Percentiles rank a stretch among this genome's conserved stretches.
phyloP scores from a whole-genome alignment of 2,113 vertebrate species.

The Mus spicilegus region DNA sequence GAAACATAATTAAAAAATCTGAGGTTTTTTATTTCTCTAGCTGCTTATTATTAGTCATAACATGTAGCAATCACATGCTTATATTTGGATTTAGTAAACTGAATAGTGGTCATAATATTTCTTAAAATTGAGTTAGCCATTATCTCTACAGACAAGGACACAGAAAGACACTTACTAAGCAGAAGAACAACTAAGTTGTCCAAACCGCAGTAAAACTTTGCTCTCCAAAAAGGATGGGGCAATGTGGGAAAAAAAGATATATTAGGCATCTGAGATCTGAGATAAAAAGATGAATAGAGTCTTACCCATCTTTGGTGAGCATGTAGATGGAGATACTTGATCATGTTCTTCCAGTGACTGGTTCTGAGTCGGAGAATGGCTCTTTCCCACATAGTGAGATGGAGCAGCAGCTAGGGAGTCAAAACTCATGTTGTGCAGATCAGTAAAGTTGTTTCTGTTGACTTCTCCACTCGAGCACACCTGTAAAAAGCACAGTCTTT shows the following conservation, averaged over 20 bases:
- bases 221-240: not conserved
- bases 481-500: conserved; percentile 84
- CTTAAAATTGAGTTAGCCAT: conserved; percentile 58
- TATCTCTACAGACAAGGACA: conserved; percentile 44
- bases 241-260: not conserved
- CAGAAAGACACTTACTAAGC: conserved; percentile 32
- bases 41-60: conserved; percentile 30
- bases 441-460: conserved; percentile 89
- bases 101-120: conserved; percentile 43
- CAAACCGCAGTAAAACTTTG: not conserved
- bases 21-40: conserved; percentile 28
- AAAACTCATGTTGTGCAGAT: conserved; percentile 91
- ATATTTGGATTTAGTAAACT: conserved; percentile 56
- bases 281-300: conserved; percentile 18
- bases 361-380: conserved; percentile 89
- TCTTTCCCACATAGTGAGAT: conserved; percentile 91
- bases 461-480: conserved; percentile 50
- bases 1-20: not conserved
- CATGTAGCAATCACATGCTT: conserved; percentile 17
- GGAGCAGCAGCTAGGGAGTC: conserved; percentile 89
- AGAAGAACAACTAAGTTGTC: conserved; percentile 40
- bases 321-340: conserved; percentile 51
- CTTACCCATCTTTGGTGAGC: conserved; percentile 81
- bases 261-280: conserved; percentile 32
- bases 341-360: conserved; percentile 65